Evolutionary conservation across 1,140 invertebrate species (phyloP).

Genomic region (Saccostrea cuccullata): DNA sequence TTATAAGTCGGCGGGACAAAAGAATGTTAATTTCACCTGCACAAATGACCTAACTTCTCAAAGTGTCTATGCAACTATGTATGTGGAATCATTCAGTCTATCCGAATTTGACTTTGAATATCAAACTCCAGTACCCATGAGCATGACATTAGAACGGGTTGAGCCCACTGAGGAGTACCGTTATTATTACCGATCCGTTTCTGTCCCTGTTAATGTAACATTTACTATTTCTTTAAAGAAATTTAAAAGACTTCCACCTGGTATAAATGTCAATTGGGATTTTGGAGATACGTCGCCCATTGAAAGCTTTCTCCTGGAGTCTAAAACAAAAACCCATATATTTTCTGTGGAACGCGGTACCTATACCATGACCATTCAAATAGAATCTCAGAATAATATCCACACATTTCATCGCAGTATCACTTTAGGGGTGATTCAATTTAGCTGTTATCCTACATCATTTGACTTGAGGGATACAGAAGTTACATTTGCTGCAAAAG

Average conservation of each 20-base stretch:
- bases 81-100: neutral
- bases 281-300: neutral
- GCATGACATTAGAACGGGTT: neutral
- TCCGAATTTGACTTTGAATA: neutral
- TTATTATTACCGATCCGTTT: neutral
- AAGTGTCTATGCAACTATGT: neutral
- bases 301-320: neutral
- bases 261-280: neutral
- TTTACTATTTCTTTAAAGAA: neutral
- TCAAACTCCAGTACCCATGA: neutral
- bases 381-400: neutral
- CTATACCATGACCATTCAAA: neutral
- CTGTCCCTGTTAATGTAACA: neutral
- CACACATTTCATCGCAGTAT: neutral
- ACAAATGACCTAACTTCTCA: neutral
- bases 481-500: neutral
- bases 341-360: neutral
- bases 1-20: neutral
- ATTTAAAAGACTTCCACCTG: neutral
- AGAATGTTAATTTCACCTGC: neutral
- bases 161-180: neutral
- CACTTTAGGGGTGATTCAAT: slow-evolving; percentile 7
- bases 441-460: neutral
- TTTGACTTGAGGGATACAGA: neutral
- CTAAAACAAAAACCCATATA: neutral